Evolutionary conservation across 1,140 invertebrate species (phyloP).

Genomic region (Trachymyrmex cornetzi): DNA sequence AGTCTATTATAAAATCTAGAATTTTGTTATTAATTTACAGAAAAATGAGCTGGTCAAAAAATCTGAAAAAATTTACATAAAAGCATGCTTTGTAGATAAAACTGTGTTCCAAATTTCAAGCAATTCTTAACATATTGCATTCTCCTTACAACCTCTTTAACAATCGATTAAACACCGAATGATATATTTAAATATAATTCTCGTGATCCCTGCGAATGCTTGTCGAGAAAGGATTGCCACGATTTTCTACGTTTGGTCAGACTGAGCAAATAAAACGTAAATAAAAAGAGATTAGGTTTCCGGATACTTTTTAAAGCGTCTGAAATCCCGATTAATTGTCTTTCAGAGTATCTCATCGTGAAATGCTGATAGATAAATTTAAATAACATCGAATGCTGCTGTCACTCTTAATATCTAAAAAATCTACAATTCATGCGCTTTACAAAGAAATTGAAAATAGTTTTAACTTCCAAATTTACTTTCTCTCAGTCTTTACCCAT

Average conservation of each 20-base stretch:
- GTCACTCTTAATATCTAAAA: background rate
- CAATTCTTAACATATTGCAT: too few relatives aligned
- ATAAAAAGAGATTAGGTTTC: background rate
- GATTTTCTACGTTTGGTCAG: background rate
- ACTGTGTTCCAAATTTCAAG: too few relatives aligned
- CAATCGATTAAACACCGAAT: background rate
- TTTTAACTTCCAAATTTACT: background rate
- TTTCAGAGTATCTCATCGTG: background rate
- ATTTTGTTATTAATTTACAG: too few relatives aligned
- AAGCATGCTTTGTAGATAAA: too few relatives aligned
- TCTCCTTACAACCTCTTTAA: too few relatives aligned
- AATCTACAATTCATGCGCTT: background rate
- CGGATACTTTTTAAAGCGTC: background rate
- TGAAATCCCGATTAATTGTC: background rate
- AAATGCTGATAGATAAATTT: background rate
- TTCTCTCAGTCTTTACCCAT: background rate
- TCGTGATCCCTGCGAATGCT: background rate
- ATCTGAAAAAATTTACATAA: too few relatives aligned
- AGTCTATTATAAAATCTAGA: too few relatives aligned
- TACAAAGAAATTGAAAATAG: background rate
- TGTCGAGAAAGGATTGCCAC: conserved; percentile 1
- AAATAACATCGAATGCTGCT: background rate
- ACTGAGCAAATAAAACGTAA: background rate
- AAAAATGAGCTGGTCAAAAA: too few relatives aligned
- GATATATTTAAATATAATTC: conserved; percentile 3